phyloP scores from a whole-genome alignment of 1,140 invertebrate genomes.

The Heliconius eleuchia region DNA sequence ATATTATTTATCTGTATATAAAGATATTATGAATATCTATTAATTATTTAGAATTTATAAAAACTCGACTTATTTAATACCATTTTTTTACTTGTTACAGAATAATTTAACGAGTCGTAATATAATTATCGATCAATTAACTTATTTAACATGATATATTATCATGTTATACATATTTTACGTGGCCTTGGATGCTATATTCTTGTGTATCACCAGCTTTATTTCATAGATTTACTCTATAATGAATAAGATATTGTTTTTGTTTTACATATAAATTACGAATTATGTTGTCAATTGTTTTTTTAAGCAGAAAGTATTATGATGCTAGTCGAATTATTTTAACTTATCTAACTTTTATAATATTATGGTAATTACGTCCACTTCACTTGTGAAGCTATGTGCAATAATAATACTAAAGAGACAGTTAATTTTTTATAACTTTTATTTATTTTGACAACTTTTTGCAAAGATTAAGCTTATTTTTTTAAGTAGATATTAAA shows the following conservation, averaged over 20 bases:
- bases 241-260: slow-evolving; percentile 13
- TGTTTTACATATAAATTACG: slow-evolving; percentile 1
- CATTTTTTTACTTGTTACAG: background rate
- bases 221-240: slow-evolving; percentile 15
- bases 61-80: background rate
- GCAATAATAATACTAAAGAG: slow-evolving; percentile 58
- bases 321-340: slow-evolving; percentile 71
- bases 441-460: slow-evolving; percentile 44
- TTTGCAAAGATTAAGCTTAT: slow-evolving; percentile 30
- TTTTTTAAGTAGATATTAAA: slow-evolving; percentile 6
- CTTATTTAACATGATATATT: slow-evolving; percentile 27
- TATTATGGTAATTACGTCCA: slow-evolving; percentile 47
- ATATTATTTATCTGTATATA: slow-evolving; percentile 4
- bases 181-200: slow-evolving; percentile 21
- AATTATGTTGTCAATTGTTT: slow-evolving; percentile 38
- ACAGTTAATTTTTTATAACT: slow-evolving; percentile 36
- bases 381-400: slow-evolving; percentile 58
- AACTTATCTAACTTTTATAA: slow-evolving; percentile 36
- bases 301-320: slow-evolving; percentile 69
- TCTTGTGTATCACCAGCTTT: slow-evolving; percentile 14
- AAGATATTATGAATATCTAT: background rate
- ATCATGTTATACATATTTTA: slow-evolving; percentile 26
- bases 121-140: slow-evolving; percentile 21
- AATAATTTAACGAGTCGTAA: background rate
- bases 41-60: background rate